Evolutionary conservation across 1,140 invertebrate genomes (phyloP).

Genomic region (Trichogramma pretiosum): DNA sequence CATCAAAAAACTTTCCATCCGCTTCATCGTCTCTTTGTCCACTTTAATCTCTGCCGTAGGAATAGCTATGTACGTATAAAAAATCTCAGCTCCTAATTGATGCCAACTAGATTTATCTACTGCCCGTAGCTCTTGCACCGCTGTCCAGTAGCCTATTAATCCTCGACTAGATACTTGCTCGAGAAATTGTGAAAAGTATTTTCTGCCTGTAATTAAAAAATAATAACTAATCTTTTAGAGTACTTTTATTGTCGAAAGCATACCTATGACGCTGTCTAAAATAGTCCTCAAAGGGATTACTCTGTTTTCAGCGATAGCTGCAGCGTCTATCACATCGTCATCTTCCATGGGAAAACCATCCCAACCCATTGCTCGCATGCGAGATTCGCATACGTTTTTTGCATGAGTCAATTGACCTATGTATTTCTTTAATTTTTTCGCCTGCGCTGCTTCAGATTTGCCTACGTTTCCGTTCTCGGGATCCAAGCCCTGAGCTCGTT

Average conservation of each 20-base stretch:
- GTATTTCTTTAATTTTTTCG: constrained; percentile 62
- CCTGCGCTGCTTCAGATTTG: constrained; percentile 63
- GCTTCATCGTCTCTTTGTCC: constrained; percentile 64
- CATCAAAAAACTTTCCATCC: constrained; percentile 79
- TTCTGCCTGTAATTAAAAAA: constrained; percentile 41
- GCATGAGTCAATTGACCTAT: constrained; percentile 77
- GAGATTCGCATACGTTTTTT: constrained; percentile 73
- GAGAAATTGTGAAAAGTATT: constrained; percentile 70
- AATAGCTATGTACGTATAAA: constrained; percentile 76
- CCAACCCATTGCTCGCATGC: constrained; percentile 67
- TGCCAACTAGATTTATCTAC: constrained; percentile 68
- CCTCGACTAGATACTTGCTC: constrained; percentile 73
- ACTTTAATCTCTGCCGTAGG: constrained; percentile 71
- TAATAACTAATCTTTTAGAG: too few relatives aligned
- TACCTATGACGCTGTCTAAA: constrained; percentile 58
- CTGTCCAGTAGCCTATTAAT: constrained; percentile 74
- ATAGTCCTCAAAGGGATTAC: constrained; percentile 57
- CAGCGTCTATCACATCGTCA: constrained; percentile 30
- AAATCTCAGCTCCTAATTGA: constrained; percentile 81
- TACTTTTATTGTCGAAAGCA: too few relatives aligned
- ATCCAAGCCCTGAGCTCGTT: constrained; percentile 72
- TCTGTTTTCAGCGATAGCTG: constrained; percentile 29
- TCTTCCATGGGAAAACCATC: constrained; percentile 58
- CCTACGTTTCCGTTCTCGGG: constrained; percentile 52
- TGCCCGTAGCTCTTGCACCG: constrained; percentile 74